Conservation (phyloP, 2,888 invertebrate genomes). For the Tetramorium bicarinatum region DNA sequence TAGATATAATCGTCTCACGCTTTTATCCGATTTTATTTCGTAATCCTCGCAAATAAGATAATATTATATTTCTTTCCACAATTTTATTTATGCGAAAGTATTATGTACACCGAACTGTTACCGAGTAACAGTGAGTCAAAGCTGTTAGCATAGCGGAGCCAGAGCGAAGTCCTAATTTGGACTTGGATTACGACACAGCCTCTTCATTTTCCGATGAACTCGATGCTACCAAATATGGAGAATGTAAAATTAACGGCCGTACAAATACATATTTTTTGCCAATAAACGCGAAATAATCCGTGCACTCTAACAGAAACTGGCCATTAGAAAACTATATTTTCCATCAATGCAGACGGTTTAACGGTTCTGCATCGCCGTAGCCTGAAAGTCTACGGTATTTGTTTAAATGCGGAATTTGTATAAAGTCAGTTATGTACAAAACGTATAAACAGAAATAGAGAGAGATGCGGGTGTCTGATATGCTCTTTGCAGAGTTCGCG, state of each 20-base stretch:
- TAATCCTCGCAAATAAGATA: neutral
- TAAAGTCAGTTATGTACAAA: constrained; percentile 1
- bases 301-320: neutral
- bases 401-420: constrained; percentile 16
- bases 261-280: neutral
- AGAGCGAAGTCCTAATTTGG: constrained; percentile 47
- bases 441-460: constrained; percentile 10
- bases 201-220: constrained; percentile 34
- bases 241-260: constrained; percentile 2
- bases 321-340: neutral
- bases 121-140: constrained; percentile 2
- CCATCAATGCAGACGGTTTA: neutral
- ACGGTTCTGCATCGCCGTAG: neutral
- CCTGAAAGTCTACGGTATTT: neutral
- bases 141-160: constrained; percentile 22
- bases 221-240: constrained; percentile 23
- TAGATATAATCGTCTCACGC: neutral
- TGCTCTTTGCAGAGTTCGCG: constrained; percentile 25
- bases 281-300: neutral
- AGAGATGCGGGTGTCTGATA: constrained; percentile 18
- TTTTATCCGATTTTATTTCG: neutral
- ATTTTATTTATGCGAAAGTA: neutral
- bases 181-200: constrained; percentile 27
- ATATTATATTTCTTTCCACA: neutral
- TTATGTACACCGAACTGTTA: neutral